Percentiles rank a stretch among this genome's conserved stretches.
Evolutionary conservation across 2,113 vertebrate species (phyloP).

Genomic region (Drymodes brunneopygia): DNA sequence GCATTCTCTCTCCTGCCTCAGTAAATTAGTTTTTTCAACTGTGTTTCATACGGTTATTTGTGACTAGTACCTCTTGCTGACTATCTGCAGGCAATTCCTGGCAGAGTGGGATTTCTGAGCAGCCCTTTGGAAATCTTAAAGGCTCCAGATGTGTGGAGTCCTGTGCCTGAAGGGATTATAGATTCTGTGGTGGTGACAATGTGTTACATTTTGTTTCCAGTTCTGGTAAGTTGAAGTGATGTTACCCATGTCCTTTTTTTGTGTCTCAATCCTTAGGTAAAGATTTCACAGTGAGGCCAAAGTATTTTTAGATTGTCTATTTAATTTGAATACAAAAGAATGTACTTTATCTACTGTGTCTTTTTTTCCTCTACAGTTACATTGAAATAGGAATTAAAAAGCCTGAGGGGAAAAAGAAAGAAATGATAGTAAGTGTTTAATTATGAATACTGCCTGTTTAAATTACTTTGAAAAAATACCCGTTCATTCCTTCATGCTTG

Average conservation of each 20-base stretch:
- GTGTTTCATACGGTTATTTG: neutral
- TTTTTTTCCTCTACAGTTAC: constrained; percentile 63
- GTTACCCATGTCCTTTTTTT: neutral
- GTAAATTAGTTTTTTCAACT: neutral
- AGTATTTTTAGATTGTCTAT: neutral
- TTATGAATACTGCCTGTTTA: neutral
- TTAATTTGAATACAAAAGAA: neutral
- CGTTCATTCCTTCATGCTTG: neutral
- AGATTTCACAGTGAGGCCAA: neutral
- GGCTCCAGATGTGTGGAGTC: neutral
- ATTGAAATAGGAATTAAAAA: constrained; percentile 71
- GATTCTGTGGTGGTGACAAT: neutral
- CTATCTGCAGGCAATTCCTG: neutral
- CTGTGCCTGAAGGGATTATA: neutral
- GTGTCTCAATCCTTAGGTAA: neutral
- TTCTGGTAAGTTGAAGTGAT: neutral
- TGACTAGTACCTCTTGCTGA: neutral
- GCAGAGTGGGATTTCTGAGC: neutral
- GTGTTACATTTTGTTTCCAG: neutral
- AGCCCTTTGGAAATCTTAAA: neutral
- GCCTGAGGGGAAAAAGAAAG: constrained; percentile 67
- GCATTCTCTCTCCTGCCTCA: neutral
- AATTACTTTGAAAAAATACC: neutral
- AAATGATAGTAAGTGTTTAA: constrained; percentile 64
- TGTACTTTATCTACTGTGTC: neutral